phyloP scores from a whole-genome alignment of 2,797 vertebrate species.

The Gobionotothen gibberifrons region DNA sequence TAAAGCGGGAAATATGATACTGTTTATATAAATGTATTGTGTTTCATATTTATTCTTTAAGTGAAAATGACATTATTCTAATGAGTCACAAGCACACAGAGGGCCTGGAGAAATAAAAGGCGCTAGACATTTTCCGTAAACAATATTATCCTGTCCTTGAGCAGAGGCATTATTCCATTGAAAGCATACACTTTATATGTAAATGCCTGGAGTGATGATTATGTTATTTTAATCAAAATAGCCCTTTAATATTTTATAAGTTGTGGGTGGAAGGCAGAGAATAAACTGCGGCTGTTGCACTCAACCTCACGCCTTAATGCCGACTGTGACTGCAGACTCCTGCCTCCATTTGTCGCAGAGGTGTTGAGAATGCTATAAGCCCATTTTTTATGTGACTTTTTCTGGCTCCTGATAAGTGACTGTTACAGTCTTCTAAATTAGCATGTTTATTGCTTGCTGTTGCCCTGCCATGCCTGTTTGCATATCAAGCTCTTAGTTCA shows the following conservation, averaged over 20 bases:
- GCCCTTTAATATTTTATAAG: slow-evolving; percentile 78
- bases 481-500: slow-evolving; percentile 78
- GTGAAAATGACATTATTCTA: slow-evolving; percentile 36
- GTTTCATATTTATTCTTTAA: slow-evolving; percentile 13
- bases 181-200: slow-evolving; percentile 79
- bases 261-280: slow-evolving; percentile 64
- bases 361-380: slow-evolving; percentile 60
- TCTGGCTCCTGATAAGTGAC: slow-evolving; percentile 77
- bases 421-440: slow-evolving; percentile 79
- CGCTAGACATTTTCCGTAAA: slow-evolving; percentile 59
- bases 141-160: slow-evolving; percentile 73
- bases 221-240: slow-evolving; percentile 79
- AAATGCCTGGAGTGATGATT: slow-evolving; percentile 78
- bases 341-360: slow-evolving; percentile 52
- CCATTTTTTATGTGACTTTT: slow-evolving; percentile 62
- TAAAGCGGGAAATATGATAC: neutral
- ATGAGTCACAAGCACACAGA: slow-evolving; percentile 36
- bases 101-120: slow-evolving; percentile 53
- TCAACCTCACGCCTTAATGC: slow-evolving; percentile 33
- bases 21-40: neutral
- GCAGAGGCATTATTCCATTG: slow-evolving; percentile 69
- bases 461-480: slow-evolving; percentile 78
- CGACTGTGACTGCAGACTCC: slow-evolving; percentile 49
- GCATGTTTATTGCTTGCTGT: slow-evolving; percentile 86
- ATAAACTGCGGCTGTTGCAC: slow-evolving; percentile 49